Evolutionary conservation across 2,888 invertebrate species (phyloP).

Genomic region (Lepidochrysops patricia): DNA sequence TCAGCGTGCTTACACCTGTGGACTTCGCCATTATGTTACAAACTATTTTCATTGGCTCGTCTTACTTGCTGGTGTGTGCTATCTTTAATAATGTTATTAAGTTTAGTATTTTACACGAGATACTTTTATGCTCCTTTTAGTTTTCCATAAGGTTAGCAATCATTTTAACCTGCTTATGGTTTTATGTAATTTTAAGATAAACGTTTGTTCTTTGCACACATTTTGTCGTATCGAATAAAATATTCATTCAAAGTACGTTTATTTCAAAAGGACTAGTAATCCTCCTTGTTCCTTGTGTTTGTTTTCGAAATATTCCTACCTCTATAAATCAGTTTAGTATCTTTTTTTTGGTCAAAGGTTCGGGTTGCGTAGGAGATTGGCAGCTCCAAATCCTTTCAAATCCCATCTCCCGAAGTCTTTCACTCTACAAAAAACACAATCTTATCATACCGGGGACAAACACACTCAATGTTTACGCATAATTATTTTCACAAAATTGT

Average conservation of each 20-base stretch:
- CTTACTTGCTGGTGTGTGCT: neutral
- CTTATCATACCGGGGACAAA: slow-evolving; percentile 3
- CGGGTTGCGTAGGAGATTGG: slow-evolving; percentile 53
- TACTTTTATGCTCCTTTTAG: neutral
- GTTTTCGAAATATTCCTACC: slow-evolving; percentile 19
- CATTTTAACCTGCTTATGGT: neutral
- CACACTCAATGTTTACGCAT: slow-evolving; percentile 5
- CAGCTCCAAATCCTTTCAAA: slow-evolving; percentile 61
- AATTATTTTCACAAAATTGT: neutral
- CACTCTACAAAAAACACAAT: slow-evolving; percentile 39
- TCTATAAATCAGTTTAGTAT: slow-evolving; percentile 54
- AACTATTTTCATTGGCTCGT: slow-evolving; percentile 22
- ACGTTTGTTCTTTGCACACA: neutral
- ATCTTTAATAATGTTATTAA: neutral
- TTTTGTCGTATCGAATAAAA: neutral
- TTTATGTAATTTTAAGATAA: neutral
- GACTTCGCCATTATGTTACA: slow-evolving; percentile 32
- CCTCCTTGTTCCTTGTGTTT: slow-evolving; percentile 6
- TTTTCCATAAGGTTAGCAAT: neutral
- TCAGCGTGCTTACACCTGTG: slow-evolving; percentile 62
- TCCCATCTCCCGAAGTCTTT: slow-evolving; percentile 44
- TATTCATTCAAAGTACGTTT: neutral
- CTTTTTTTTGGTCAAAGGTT: slow-evolving; percentile 54
- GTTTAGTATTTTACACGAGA: neutral
- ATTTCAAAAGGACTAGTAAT: neutral